phyloP scores from a whole-genome alignment of 2,888 invertebrate species.

The Idaea biselata region DNA sequence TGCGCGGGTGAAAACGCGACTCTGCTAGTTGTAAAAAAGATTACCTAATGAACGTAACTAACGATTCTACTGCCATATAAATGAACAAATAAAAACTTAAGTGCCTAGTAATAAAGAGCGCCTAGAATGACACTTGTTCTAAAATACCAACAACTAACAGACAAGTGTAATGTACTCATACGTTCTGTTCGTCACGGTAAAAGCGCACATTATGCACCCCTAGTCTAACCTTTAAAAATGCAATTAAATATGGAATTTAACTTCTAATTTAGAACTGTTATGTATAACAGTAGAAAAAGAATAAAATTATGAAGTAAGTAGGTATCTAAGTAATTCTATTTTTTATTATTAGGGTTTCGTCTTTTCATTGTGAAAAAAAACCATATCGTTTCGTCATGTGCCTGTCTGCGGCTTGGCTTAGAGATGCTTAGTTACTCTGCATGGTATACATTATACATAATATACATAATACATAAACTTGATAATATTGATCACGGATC shows the following conservation, averaged over 20 bases:
- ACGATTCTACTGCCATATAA: conserved; percentile 7
- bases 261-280: conserved; percentile 11
- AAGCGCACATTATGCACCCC: conserved; percentile 57
- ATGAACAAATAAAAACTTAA: conserved; percentile 1
- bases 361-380: too few species aligned
- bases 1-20: too few species aligned
- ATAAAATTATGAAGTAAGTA: too few species aligned
- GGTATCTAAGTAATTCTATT: too few species aligned
- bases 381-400: too few species aligned
- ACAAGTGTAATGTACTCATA: conserved; percentile 19
- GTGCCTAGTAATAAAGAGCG: not conserved
- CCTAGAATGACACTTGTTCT: not conserved
- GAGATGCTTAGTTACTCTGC: too few species aligned
- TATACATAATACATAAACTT: too few species aligned
- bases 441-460: too few species aligned
- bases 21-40: too few species aligned
- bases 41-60: not conserved
- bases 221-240: conserved; percentile 46
- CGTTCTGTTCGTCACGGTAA: conserved; percentile 35
- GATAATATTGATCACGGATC: too few species aligned
- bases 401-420: too few species aligned
- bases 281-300: not conserved
- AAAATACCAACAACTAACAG: conserved; percentile 11
- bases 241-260: conserved; percentile 23
- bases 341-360: too few species aligned